phyloP scores from a whole-genome alignment of 2,797 vertebrate species.

The Aplochiton taeniatus region DNA sequence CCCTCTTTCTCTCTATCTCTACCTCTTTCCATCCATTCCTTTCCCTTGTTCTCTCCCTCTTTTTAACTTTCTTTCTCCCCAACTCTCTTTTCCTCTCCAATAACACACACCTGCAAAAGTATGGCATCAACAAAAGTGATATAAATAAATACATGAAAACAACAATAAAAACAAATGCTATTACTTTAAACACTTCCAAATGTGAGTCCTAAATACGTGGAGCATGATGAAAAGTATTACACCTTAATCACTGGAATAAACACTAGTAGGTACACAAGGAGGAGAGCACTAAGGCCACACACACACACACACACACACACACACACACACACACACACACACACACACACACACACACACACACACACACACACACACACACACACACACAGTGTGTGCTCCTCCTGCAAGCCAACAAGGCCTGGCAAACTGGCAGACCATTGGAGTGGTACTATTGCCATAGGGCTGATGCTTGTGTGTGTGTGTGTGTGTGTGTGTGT shows the following conservation, averaged over 20 bases:
- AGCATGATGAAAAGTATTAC: no score
- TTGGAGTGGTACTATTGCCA: not conserved
- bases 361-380: slow-evolving; percentile 9
- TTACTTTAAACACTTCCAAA: no score
- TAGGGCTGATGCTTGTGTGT: not conserved
- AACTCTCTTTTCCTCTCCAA: no score
- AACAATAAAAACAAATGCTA: no score
- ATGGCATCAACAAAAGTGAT: no score
- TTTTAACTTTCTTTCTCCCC: no score
- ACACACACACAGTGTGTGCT: slow-evolving; percentile 15
- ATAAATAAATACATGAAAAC: no score
- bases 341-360: not conserved
- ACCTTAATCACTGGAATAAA: not conserved
- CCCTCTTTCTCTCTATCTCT: not conserved
- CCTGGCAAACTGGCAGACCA: not conserved
- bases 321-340: not conserved
- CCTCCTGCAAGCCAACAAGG: not conserved
- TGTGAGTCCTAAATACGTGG: no score
- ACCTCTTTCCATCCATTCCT: not conserved
- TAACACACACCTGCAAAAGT: no score
- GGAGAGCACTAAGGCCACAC: not conserved
- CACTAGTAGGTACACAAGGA: not conserved
- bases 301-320: not conserved
- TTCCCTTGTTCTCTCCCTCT: no score
- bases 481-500: slow-evolving; percentile 20